Evolutionary conservation across 2,797 vertebrate genomes (phyloP).

Genomic region (Microhierax caerulescens): DNA sequence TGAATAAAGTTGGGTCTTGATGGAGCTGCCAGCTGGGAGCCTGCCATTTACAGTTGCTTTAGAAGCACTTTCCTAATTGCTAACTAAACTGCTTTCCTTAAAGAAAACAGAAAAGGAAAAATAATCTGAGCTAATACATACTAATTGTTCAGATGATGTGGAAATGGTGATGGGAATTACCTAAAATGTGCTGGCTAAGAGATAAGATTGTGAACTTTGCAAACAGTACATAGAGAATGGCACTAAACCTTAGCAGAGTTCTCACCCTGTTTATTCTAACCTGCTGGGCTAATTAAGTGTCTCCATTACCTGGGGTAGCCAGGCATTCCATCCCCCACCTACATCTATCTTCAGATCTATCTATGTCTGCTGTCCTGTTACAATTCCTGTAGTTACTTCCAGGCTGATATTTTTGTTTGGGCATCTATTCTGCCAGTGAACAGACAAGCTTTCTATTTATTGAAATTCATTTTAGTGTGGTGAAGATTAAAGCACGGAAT

Average conservation of each 20-base stretch:
- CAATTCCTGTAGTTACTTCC: background rate
- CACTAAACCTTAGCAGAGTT: background rate
- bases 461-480: background rate
- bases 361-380: background rate
- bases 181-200: background rate
- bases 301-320: background rate
- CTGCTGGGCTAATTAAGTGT: background rate
- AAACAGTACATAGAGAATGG: background rate
- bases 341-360: background rate
- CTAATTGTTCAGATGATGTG: background rate
- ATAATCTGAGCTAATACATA: background rate
- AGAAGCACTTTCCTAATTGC: background rate
- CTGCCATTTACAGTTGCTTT: background rate
- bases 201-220: background rate
- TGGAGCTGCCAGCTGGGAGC: background rate
- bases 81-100: background rate
- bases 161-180: background rate
- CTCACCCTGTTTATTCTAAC: background rate
- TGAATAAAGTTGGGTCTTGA: background rate
- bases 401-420: background rate
- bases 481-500: background rate
- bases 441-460: background rate
- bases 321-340: background rate
- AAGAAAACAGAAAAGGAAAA: background rate
- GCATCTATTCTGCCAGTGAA: background rate